Evolutionary conservation across 2,113 vertebrate genomes (phyloP).

Genomic region (Bathybates hornii): DNA sequence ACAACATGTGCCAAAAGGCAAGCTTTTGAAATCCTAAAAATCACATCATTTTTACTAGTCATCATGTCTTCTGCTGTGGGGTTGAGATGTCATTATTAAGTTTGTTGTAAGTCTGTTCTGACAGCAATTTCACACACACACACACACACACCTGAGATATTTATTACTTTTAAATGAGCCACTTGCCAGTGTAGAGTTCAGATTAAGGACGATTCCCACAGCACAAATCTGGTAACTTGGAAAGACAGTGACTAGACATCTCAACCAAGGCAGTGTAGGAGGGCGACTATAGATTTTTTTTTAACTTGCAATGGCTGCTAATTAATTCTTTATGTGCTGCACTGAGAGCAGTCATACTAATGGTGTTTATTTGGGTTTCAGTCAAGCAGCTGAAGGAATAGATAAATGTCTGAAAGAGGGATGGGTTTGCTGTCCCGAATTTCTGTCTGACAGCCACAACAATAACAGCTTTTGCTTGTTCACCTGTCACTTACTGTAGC

Average conservation of each 20-base stretch:
- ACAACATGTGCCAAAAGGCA: not conserved
- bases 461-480: conserved; percentile 51
- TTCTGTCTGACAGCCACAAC: conserved; percentile 43
- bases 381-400: conserved; percentile 27
- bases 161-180: not conserved
- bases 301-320: not conserved
- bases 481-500: conserved; percentile 41
- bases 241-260: not conserved
- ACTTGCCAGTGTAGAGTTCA: not conserved
- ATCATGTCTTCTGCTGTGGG: not conserved
- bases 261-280: not conserved
- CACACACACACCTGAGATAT: not conserved
- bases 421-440: conserved; percentile 11
- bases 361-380: conserved; percentile 34
- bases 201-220: not conserved
- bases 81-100: not conserved
- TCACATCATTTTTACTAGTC: not conserved
- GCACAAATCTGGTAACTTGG: not conserved
- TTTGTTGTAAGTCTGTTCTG: not conserved
- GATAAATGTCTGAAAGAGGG: conserved; percentile 23
- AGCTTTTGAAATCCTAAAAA: not conserved
- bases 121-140: not conserved
- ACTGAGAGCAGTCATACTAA: not conserved
- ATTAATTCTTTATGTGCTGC: conserved; percentile 7
- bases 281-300: not conserved